A percentile compares a stretch with the other conserved stretches of the same genome.
phyloP scores from a whole-genome alignment of 2,888 invertebrate genomes.

The Steinernema hermaphroditum region DNA sequence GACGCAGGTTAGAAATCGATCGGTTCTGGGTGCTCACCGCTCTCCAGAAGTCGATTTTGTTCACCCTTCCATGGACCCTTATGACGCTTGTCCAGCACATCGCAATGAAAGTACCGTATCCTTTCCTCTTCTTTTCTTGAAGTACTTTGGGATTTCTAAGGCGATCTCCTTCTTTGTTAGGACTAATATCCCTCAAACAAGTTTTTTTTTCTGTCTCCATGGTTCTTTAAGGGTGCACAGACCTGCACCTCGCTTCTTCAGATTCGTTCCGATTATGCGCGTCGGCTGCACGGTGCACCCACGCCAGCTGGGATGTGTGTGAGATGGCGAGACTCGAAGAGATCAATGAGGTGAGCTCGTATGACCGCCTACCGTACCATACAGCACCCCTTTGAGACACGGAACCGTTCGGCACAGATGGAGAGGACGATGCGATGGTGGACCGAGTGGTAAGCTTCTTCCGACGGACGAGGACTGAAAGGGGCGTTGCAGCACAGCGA shows the following conservation, averaged over 20 bases:
- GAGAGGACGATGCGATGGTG: conserved; percentile 99
- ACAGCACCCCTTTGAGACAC: conserved; percentile 72
- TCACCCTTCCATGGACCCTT: too few relatives aligned
- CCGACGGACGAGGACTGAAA: too few relatives aligned
- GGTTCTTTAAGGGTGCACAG: too few relatives aligned
- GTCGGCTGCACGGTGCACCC: conserved; percentile 15
- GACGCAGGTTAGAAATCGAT: too few relatives aligned
- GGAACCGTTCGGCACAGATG: conserved; percentile 93
- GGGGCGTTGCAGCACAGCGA: too few relatives aligned
- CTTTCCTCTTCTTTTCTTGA: too few relatives aligned
- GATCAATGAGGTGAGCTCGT: conserved; percentile 12
- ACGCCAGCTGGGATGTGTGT: conserved; percentile 10
- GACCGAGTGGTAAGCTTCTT: too few relatives aligned
- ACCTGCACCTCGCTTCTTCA: background rate
- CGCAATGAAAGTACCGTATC: too few relatives aligned
- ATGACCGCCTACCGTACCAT: background rate
- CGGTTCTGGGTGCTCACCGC: too few relatives aligned
- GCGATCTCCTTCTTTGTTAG: too few relatives aligned
- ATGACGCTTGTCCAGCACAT: too few relatives aligned
- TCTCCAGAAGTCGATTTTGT: too few relatives aligned
- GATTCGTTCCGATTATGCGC: conserved; percentile 24
- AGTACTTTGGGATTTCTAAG: background rate
- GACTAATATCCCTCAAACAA: background rate
- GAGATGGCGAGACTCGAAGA: conserved; percentile 13
- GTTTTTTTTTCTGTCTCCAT: background rate